phyloP scores from a whole-genome alignment of 2,113 vertebrate genomes.

The Calonectris borealis region DNA sequence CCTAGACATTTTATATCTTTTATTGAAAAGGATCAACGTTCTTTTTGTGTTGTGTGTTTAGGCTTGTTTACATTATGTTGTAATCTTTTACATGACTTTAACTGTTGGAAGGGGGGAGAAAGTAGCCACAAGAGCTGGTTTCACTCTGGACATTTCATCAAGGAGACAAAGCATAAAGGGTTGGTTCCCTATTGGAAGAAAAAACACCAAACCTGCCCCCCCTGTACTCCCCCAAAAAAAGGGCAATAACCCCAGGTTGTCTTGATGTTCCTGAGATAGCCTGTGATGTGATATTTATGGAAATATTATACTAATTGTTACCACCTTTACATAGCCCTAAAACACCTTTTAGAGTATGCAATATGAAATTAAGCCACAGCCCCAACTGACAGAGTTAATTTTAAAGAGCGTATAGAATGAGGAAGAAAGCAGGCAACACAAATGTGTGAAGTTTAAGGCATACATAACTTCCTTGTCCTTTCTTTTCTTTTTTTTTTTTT shows the following conservation, averaged over 20 bases:
- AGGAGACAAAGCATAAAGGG: background rate
- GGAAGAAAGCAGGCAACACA: background rate
- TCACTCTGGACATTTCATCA: background rate
- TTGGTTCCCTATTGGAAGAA: background rate
- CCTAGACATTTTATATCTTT: background rate
- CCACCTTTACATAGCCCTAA: background rate
- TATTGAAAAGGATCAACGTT: background rate
- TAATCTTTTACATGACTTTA: background rate
- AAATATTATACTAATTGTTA: background rate
- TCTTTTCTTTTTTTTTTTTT: too few relatives aligned
- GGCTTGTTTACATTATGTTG: background rate
- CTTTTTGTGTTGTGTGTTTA: background rate
- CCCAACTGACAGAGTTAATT: background rate
- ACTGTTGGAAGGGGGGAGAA: background rate
- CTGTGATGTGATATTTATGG: background rate
- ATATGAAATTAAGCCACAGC: background rate
- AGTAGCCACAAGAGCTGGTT: background rate
- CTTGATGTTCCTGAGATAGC: background rate
- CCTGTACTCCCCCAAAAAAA: too few relatives aligned
- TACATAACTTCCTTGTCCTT: background rate
- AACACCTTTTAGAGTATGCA: background rate
- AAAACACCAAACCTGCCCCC: background rate
- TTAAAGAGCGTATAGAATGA: background rate
- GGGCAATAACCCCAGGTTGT: too few relatives aligned
- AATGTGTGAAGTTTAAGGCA: background rate